Percentiles rank a stretch among this genome's conserved stretches.
Conservation (phyloP, 2,113 vertebrate genomes). For the Osmerus mordax region DNA sequence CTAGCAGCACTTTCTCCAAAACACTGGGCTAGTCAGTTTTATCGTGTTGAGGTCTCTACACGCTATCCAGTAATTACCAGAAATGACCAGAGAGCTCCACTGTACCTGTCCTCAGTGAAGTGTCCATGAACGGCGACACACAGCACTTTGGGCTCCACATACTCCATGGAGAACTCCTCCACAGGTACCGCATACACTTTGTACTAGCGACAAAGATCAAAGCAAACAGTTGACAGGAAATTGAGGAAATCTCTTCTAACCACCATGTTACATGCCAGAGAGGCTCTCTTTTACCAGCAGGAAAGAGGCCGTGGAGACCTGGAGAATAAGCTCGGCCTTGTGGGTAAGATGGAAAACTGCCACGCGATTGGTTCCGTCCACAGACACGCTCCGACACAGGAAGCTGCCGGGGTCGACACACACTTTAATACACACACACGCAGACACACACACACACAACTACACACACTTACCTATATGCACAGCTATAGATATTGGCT, state of each 20-base stretch:
- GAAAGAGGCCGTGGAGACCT: conserved; percentile 65
- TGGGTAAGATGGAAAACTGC: conserved; percentile 73
- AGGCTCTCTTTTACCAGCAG: conserved; percentile 77
- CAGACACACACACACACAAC: neutral
- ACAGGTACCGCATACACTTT: conserved; percentile 81
- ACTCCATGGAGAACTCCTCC: conserved; percentile 81
- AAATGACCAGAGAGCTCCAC: neutral
- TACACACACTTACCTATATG: conserved; percentile 76
- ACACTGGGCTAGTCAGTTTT: conserved; percentile 1
- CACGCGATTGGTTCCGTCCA: conserved; percentile 71
- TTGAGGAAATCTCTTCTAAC: neutral
- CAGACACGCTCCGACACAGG: conserved; percentile 82
- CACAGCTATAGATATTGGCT: conserved; percentile 85
- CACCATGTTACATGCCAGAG: neutral
- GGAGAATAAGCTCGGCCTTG: conserved; percentile 72
- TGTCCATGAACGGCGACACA: conserved; percentile 80
- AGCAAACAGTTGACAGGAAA: neutral
- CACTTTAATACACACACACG: neutral
- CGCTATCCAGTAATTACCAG: neutral
- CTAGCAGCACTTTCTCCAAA: neutral
- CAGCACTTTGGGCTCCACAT: conserved; percentile 77
- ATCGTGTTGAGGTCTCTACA: neutral
- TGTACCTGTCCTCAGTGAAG: conserved; percentile 70
- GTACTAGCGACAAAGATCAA: conserved; percentile 69
- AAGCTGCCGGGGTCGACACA: conserved; percentile 65